A percentile compares a stretch with the other conserved stretches of the same genome.
Conservation (phyloP, 2,797 vertebrate species). For the Neostethus bicornis region DNA sequence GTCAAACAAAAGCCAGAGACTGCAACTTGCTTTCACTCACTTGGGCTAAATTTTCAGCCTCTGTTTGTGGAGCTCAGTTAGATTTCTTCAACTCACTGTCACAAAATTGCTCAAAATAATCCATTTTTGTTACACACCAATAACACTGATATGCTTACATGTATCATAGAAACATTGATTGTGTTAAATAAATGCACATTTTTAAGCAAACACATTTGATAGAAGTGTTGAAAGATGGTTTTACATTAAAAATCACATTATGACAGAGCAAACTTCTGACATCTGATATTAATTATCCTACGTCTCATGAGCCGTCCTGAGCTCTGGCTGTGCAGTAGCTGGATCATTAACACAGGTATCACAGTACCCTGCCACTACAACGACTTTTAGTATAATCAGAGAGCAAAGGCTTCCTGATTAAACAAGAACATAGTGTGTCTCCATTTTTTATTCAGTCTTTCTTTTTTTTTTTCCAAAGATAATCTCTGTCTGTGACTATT, state of each 20-base stretch:
- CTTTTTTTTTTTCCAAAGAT: background rate
- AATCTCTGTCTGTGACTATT: background rate
- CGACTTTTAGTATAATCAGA: slow-evolving; percentile 23
- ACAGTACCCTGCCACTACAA: slow-evolving; percentile 40
- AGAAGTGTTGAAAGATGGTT: slow-evolving; percentile 12
- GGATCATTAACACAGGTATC: slow-evolving; percentile 47
- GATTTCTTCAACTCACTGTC: background rate
- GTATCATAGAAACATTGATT: background rate
- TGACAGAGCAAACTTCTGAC: slow-evolving; percentile 40
- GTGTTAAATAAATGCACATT: slow-evolving; percentile 2
- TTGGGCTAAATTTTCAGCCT: slow-evolving; percentile 24
- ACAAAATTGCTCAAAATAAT: background rate
- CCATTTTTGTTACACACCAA: slow-evolving; percentile 1
- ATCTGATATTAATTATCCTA: slow-evolving; percentile 56
- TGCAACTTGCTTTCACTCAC: slow-evolving; percentile 8
- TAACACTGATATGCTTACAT: background rate
- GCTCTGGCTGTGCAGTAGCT: slow-evolving; percentile 27
- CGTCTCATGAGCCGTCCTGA: slow-evolving; percentile 41
- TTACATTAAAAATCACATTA: slow-evolving; percentile 23
- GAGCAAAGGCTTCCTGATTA: slow-evolving; percentile 3
- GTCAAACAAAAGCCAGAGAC: slow-evolving; percentile 1
- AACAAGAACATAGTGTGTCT: background rate
- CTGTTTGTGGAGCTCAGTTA: background rate
- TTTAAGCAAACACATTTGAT: background rate
- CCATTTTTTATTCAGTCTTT: background rate